Evolutionary conservation across 2,797 vertebrate species (phyloP).

Genomic region (Eupleurogrammus muticus): DNA sequence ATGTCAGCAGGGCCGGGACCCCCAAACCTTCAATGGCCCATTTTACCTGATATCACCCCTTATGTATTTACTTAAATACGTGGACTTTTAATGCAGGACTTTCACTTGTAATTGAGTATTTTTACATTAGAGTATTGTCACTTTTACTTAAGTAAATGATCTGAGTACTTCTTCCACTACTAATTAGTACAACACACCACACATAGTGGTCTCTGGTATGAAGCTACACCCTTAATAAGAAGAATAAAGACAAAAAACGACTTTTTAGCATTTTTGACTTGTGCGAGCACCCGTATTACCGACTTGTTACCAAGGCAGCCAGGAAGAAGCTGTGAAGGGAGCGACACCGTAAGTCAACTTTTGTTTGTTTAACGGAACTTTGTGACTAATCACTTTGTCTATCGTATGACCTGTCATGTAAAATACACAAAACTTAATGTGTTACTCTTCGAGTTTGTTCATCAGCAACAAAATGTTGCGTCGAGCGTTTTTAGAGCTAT

Average conservation of each 20-base stretch:
- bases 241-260: background rate
- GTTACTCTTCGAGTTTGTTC: background rate
- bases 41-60: no score
- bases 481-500: background rate
- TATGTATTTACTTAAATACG: no score
- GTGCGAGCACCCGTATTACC: constrained; percentile 62
- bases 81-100: no score
- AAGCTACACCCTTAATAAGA: background rate
- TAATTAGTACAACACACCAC: no score
- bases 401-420: background rate
- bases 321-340: constrained; percentile 72
- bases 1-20: no score
- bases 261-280: constrained; percentile 30
- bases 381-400: background rate
- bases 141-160: no score
- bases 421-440: background rate
- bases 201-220: no score
- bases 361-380: constrained; percentile 34
- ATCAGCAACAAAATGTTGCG: background rate
- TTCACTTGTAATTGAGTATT: no score
- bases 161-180: no score
- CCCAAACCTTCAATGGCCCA: no score
- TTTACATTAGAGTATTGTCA: no score
- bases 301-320: constrained; percentile 81
- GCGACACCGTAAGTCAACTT: constrained; percentile 41